phyloP scores from a whole-genome alignment of 2,797 vertebrate genomes.

The Coluber constrictor region DNA sequence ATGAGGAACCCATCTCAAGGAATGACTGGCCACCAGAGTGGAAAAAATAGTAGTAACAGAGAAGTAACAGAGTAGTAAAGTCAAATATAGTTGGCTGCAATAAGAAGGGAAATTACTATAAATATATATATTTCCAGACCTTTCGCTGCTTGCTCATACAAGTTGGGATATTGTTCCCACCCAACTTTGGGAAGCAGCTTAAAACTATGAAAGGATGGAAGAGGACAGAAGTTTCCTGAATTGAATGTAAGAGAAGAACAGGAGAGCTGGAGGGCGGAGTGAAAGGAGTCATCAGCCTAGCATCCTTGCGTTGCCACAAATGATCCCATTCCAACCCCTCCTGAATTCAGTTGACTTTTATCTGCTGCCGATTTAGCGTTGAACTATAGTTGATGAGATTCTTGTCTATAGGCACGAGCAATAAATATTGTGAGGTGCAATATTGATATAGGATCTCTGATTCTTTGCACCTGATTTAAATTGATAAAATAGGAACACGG shows the following conservation, averaged over 20 bases:
- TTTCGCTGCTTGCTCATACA: background rate
- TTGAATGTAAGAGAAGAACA: background rate
- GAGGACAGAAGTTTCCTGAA: background rate
- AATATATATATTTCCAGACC: background rate
- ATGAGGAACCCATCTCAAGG: background rate
- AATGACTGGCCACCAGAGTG: background rate
- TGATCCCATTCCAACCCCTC: background rate
- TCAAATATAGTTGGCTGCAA: background rate
- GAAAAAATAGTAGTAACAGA: background rate
- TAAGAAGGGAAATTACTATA: background rate
- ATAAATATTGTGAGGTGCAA: background rate
- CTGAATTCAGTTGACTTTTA: background rate
- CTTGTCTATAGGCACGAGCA: background rate
- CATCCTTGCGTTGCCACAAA: background rate
- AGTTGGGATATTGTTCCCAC: background rate
- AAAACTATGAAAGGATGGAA: background rate
- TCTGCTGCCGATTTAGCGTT: background rate
- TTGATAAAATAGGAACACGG: background rate
- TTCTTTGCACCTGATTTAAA: background rate
- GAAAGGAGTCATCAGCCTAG: background rate
- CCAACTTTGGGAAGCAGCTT: background rate
- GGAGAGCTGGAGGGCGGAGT: background rate
- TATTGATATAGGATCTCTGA: background rate
- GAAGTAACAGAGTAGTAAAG: background rate
- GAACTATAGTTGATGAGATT: background rate